Evolutionary conservation across 2,113 vertebrate genomes (phyloP).

Genomic region (Axis porcinus): DNA sequence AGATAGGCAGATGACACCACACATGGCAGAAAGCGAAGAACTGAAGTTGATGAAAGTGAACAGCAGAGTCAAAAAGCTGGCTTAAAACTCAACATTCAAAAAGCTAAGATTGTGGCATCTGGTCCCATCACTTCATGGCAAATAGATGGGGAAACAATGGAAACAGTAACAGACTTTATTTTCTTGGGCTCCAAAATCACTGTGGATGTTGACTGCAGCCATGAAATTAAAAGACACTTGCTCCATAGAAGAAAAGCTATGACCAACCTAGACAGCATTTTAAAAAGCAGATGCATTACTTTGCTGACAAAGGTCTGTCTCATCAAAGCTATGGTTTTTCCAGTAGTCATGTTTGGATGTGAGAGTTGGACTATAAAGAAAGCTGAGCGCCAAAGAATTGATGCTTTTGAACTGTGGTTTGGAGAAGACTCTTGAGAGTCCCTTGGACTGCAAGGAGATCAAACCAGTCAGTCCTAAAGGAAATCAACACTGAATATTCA

Average conservation of each 20-base stretch:
- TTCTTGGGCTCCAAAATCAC: not conserved
- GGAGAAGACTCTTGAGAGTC: not conserved
- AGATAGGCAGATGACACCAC: not conserved
- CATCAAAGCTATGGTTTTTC: not conserved
- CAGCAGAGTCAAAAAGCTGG: not conserved
- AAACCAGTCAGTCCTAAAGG: not conserved
- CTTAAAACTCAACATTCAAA: not conserved
- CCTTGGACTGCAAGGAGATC: not conserved
- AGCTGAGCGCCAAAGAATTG: not conserved
- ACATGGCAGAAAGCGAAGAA: not conserved
- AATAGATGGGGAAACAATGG: not conserved
- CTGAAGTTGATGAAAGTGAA: not conserved
- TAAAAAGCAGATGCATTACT: not conserved
- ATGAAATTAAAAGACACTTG: not conserved
- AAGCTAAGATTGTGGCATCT: not conserved
- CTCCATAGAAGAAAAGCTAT: not conserved
- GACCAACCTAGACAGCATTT: not conserved
- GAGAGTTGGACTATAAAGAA: not conserved
- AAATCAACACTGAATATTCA: not conserved
- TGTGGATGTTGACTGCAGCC: not conserved
- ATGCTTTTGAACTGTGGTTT: not conserved
- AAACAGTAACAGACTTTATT: not conserved
- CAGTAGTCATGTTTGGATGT: not conserved
- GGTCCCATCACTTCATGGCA: not conserved
- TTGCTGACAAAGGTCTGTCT: not conserved